phyloP scores from a whole-genome alignment of 2,797 vertebrate species.

The Balearica regulorum region DNA sequence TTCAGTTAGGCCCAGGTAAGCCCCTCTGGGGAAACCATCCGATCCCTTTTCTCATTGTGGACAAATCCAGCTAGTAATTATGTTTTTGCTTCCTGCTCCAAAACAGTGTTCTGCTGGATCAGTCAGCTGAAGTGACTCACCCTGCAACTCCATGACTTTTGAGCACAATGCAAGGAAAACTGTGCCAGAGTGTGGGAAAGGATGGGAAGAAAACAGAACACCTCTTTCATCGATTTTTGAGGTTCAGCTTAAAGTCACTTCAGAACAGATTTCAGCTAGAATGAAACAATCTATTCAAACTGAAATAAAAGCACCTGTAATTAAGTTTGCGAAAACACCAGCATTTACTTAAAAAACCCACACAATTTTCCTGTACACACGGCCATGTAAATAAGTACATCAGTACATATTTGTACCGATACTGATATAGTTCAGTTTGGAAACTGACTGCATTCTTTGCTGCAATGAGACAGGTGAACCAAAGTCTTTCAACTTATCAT shows the following conservation, averaged over 20 bases:
- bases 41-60: neutral
- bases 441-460: neutral
- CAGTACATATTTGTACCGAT: neutral
- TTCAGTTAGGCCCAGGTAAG: neutral
- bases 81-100: neutral
- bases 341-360: neutral
- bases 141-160: neutral
- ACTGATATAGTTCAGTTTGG: neutral
- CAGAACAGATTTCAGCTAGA: neutral
- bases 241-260: neutral
- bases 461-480: neutral
- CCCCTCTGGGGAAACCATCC: neutral
- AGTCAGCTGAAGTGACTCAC: neutral
- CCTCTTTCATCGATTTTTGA: neutral
- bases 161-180: neutral
- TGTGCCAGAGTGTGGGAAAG: neutral
- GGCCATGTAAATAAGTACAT: rapidly evolving
- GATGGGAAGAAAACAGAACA: rapidly evolving
- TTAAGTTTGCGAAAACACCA: neutral
- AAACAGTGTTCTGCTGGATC: neutral
- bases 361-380: neutral
- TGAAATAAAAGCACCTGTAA: neutral
- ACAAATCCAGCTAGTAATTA: neutral
- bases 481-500: neutral
- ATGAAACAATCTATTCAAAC: neutral